Evolutionary conservation across 1,140 invertebrate species (phyloP), one percentile per base, ranked within the genome.

Genomic region (Pentalonia nigronervosa): DNA sequence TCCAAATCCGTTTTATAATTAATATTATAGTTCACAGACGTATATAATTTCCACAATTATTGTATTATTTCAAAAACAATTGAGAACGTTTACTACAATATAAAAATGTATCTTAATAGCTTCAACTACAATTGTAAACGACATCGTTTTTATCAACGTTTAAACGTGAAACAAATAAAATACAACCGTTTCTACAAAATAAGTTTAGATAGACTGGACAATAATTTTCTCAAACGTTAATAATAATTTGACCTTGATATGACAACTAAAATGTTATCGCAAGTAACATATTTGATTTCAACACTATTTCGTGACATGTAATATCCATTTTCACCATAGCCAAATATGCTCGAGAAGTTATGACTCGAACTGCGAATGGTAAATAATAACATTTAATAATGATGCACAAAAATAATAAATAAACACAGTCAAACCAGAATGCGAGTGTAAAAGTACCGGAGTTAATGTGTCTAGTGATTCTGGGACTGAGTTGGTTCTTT

Each of bases 1-100:
- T 87, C 84, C 84, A 47, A 48, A 87, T 87, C 84, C 30, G 25
- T 87, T 41, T 83, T 9, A 84, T 45, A 84, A 84, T 83, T 41
- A 84, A 25, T 84, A 36, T 21, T 81, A 83, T 36, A n/a, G 4
- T 76, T 76, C 30, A 76, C 34, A 83, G 21, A 41, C 9, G 20
- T 83, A 41, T 34, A 81, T 36, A 81, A 81, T 81, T 34, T 81
- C n/a, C 17, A 81, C 20, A 21, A 8, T 11, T n/a, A 34, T 7
- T 36, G n/a, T 21, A 21, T 36, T 81, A 81, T 81, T 81, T 81
- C 6, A 7, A 83, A 83, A 83, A 36, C 7, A 3, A 41, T 36
- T 83, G 21, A 83, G 81, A 41, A 23, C 21, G 14, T 83, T 23
- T 41, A 83, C 34, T 83, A 41, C 36, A 83, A n/a, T n/a, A n/a